These are phyloP conservation scores for Rhineura floridana DNA, from an alignment of 2,113 vertebrate species.

Conservation along the genomic window DNA sequence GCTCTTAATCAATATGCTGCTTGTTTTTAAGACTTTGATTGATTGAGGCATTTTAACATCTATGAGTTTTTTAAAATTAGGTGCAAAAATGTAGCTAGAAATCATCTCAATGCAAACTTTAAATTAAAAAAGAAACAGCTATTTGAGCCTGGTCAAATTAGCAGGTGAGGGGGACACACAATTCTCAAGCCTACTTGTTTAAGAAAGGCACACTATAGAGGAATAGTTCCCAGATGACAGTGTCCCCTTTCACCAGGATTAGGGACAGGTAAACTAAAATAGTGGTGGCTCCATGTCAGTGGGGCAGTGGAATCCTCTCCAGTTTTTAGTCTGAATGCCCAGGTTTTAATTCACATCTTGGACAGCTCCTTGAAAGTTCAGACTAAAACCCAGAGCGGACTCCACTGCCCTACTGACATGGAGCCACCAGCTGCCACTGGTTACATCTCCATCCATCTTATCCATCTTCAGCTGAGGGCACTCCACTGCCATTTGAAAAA, in stretches of 20 bases:
- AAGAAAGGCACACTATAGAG: background rate
- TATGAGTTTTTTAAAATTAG: background rate
- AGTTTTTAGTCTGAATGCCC: too few species aligned
- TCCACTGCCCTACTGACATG: too few species aligned
- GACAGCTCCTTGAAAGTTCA: too few species aligned
- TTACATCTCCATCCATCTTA: background rate
- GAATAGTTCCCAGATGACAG: background rate
- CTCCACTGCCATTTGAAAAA: too few species aligned
- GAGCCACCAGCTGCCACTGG: background rate
- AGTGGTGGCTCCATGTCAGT: too few species aligned
- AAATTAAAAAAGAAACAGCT: background rate
- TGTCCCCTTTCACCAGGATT: background rate
- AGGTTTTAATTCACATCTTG: too few species aligned
- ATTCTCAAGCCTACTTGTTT: background rate
- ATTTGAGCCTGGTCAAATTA: background rate
- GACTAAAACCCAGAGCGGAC: too few species aligned
- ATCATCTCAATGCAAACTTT: background rate
- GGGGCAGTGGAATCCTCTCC: too few species aligned
- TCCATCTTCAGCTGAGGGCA: background rate
- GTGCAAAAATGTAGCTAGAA: background rate
- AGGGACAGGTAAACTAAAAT: too few species aligned
- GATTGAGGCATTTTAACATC: background rate
- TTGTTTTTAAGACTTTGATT: background rate
- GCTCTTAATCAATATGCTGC: slow-evolving; percentile 9
- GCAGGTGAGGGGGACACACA: too few species aligned